Conservation (phyloP, 2,113 vertebrate species). For the Cygnus buccinator region DNA sequence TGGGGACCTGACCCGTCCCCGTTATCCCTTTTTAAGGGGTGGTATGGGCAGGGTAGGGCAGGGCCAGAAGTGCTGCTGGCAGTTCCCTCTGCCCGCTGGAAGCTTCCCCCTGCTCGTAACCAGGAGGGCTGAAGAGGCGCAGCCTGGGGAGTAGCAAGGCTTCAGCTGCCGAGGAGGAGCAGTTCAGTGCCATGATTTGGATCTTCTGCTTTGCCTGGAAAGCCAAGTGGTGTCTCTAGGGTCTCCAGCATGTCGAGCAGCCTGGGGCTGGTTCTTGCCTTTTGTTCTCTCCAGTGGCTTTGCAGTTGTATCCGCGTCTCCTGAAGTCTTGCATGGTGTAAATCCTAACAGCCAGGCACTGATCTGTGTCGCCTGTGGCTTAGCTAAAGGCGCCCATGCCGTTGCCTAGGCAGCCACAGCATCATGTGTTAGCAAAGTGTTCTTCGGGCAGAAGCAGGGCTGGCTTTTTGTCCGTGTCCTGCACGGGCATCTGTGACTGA, state of each 20-base stretch:
- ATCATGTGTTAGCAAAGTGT: not conserved
- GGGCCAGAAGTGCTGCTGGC: not conserved
- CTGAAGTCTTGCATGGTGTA: not conserved
- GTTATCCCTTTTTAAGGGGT: not conserved
- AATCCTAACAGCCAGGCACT: not conserved
- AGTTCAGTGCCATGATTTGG: too few relatives aligned
- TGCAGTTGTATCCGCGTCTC: not conserved
- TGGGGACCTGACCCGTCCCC: not conserved
- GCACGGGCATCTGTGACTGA: not conserved
- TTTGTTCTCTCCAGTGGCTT: not conserved
- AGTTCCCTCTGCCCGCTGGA: not conserved
- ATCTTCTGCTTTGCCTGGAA: not conserved
- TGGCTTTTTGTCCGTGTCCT: not conserved
- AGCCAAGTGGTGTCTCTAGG: not conserved
- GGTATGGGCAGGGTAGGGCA: not conserved
- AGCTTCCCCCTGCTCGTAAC: not conserved
- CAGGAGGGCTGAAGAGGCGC: not conserved
- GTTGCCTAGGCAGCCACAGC: not conserved
- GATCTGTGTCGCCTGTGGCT: not conserved
- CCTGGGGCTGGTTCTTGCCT: not conserved
- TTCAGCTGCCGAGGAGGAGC: not conserved
- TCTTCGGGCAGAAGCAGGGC: accelerated
- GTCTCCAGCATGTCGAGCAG: not conserved
- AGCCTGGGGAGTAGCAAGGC: not conserved
- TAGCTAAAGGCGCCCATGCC: accelerated